These are phyloP conservation scores for Zeus faber DNA, from an alignment of 2,113 vertebrate genomes.

Conservation along the genomic window DNA sequence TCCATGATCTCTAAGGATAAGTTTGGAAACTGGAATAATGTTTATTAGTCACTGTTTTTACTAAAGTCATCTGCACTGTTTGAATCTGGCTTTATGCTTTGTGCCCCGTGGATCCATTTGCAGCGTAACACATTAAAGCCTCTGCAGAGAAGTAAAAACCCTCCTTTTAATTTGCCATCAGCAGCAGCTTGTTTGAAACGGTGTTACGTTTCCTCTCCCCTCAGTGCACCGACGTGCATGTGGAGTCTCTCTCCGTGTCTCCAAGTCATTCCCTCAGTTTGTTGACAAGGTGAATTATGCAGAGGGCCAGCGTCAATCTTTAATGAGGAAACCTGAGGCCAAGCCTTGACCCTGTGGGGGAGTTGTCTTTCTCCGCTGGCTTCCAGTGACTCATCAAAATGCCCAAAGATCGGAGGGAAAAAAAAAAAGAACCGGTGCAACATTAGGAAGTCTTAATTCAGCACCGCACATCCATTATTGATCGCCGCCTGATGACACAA, in stretches of 20 bases:
- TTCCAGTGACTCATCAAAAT: slow-evolving; percentile 37
- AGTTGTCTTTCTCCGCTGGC: slow-evolving; percentile 30
- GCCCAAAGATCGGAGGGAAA: slow-evolving; percentile 5
- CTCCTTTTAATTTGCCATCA: too few relatives aligned
- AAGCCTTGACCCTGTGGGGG: slow-evolving; percentile 40
- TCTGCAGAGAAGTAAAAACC: too few relatives aligned
- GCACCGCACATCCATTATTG: slow-evolving; percentile 34
- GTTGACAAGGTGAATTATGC: slow-evolving; percentile 73
- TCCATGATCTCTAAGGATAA: too few relatives aligned
- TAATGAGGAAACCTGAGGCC: slow-evolving; percentile 70
- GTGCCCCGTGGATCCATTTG: too few relatives aligned
- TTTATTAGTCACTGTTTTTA: slow-evolving; percentile 16
- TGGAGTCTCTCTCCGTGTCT: slow-evolving; percentile 22
- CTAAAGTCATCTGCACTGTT: too few relatives aligned
- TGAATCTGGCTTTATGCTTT: too few relatives aligned
- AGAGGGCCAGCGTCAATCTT: slow-evolving; percentile 69
- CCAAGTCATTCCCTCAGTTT: slow-evolving; percentile 45
- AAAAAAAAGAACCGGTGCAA: slow-evolving; percentile 5
- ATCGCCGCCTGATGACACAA: slow-evolving; percentile 27
- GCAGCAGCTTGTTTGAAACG: too few relatives aligned
- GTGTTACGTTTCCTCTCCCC: too few relatives aligned
- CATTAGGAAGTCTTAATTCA: slow-evolving; percentile 35
- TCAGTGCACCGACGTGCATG: too few relatives aligned
- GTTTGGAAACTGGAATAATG: slow-evolving; percentile 9
- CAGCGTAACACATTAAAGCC: too few relatives aligned